Percentiles rank a stretch among this genome's conserved stretches.
Conservation (phyloP, 2,797 vertebrate genomes). For the Onychomys leucogaster region DNA sequence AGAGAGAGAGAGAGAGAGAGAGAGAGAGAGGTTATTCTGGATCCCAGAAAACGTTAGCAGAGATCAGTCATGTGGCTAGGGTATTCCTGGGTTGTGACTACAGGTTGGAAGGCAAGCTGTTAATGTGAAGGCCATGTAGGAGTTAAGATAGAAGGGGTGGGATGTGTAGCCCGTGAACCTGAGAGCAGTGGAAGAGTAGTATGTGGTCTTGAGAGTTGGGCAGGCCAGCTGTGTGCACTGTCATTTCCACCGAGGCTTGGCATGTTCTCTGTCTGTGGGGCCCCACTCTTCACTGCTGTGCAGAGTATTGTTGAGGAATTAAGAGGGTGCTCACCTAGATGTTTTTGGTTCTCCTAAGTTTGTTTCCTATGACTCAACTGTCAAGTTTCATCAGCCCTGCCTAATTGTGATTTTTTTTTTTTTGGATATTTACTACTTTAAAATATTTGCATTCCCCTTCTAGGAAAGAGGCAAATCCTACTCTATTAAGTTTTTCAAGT, state of each 20-base stretch:
- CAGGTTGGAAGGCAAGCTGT: background rate
- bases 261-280: background rate
- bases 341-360: background rate
- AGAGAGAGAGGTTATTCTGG: background rate
- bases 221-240: no score
- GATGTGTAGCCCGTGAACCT: background rate
- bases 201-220: background rate
- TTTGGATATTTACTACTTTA: background rate
- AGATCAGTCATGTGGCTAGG: background rate
- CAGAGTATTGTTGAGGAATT: background rate
- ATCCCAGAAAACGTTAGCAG: background rate
- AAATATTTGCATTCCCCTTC: background rate
- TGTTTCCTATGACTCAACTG: background rate
- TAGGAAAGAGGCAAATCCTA: background rate
- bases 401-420: background rate
- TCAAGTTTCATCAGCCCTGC: background rate
- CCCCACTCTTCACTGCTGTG: background rate
- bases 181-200: background rate
- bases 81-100: background rate
- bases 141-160: background rate
- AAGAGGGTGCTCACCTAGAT: background rate
- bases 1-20: background rate
- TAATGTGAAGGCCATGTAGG: background rate
- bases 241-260: background rate
- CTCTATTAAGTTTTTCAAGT: background rate